These are phyloP conservation scores for Thysanoteuthis rhombus DNA, from an alignment of 2,888 invertebrate species.

Conservation along the genomic window DNA sequence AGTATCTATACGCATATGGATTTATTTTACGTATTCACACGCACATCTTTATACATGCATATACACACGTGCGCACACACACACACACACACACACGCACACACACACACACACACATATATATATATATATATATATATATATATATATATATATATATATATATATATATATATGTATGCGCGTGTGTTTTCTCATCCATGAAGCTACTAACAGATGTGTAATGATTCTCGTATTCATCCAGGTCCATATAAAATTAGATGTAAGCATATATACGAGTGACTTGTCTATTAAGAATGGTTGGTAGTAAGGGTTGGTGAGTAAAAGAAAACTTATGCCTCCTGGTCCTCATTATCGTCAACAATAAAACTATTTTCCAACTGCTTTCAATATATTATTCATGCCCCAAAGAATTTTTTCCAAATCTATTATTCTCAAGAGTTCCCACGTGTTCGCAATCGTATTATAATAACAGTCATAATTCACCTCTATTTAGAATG, in stretches of 20 bases:
- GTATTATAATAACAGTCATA: neutral
- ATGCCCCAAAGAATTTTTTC: too few relatives aligned
- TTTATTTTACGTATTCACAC: too few relatives aligned
- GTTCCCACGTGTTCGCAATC: neutral
- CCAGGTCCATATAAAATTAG: neutral
- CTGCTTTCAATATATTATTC: neutral
- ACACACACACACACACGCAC: too few relatives aligned
- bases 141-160: conserved; percentile 12
- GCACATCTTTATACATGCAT: too few relatives aligned
- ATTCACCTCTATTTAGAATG: neutral
- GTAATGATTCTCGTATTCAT: neutral
- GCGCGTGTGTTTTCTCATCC: neutral
- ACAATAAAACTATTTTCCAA: neutral
- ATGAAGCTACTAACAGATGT: neutral
- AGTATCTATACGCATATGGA: too few relatives aligned
- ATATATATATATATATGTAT: neutral
- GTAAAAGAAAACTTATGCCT: neutral
- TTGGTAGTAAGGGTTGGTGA: neutral
- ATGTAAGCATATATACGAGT: neutral
- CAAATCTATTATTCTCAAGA: neutral
- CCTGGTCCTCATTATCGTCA: neutral
- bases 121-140: neutral
- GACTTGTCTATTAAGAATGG: accelerated
- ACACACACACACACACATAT: too few relatives aligned
- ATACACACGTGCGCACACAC: neutral